phyloP scores from a whole-genome alignment of 2,888 invertebrate genomes.

The Caenorhabditis sp. region DNA sequence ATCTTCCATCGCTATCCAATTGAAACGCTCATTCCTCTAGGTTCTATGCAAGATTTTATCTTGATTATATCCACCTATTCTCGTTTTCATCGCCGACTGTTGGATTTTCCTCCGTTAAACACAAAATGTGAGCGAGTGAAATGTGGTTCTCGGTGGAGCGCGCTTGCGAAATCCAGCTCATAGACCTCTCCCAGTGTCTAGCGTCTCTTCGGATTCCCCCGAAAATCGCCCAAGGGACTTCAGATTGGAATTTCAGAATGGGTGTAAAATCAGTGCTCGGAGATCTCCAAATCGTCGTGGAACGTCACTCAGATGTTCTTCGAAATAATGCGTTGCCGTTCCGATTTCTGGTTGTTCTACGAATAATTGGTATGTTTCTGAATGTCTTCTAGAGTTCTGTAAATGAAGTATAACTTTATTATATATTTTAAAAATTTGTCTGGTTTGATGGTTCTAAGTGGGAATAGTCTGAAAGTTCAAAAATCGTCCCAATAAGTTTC shows the following conservation, averaged over 20 bases:
- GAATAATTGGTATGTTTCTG: constrained; percentile 63
- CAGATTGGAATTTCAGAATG: constrained; percentile 48
- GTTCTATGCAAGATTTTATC: constrained; percentile 25
- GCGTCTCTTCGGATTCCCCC: constrained; percentile 8
- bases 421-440: no score
- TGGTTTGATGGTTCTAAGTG: no score
- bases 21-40: no score
- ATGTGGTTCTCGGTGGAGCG: constrained; percentile 55
- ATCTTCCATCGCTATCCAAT: no score
- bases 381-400: background rate
- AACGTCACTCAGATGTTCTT: constrained; percentile 71
- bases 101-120: constrained; percentile 9
- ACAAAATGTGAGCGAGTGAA: background rate
- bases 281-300: constrained; percentile 72
- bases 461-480: no score
- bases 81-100: background rate
- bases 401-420: no score
- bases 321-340: constrained; percentile 71
- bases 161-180: constrained; percentile 59
- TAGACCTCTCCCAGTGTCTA: constrained; percentile 16
- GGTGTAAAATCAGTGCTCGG: constrained; percentile 69
- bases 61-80: background rate
- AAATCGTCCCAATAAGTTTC: no score
- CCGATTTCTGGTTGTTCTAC: constrained; percentile 61
- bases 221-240: background rate